Percentiles rank a stretch among this genome's conserved stretches.
Conservation (phyloP, 2,797 vertebrate genomes). For the Hirundo rustica region DNA sequence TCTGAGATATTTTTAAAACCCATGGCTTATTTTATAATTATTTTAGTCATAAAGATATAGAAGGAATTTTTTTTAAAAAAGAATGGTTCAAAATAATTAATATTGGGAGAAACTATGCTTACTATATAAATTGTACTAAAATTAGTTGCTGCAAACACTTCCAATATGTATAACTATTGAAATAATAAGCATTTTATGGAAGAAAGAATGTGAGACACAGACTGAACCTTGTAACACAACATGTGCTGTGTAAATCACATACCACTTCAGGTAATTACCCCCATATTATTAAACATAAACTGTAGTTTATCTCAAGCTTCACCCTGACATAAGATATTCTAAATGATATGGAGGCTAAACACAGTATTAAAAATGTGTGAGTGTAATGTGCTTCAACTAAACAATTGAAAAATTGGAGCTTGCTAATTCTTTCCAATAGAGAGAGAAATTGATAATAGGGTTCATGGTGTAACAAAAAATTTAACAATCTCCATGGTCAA, state of each 20-base stretch:
- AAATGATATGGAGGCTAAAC: background rate
- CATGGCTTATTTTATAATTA: background rate
- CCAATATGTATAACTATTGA: background rate
- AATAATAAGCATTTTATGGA: background rate
- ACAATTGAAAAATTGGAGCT: background rate
- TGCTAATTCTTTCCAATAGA: background rate
- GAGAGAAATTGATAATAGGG: background rate
- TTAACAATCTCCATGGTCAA: background rate
- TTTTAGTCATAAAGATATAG: background rate
- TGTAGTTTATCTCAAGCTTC: background rate
- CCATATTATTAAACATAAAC: background rate
- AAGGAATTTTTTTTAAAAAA: background rate
- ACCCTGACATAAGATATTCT: background rate
- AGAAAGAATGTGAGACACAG: background rate
- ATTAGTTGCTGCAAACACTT: background rate
- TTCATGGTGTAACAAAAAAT: background rate
- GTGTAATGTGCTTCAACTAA: background rate
- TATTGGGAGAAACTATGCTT: background rate
- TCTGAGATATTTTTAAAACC: background rate
- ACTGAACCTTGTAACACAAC: background rate
- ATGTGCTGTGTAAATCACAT: background rate
- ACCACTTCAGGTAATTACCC: background rate
- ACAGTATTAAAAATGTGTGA: background rate
- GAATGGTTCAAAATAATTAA: background rate
- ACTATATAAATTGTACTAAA: background rate